Percentiles rank a stretch among this genome's conserved stretches.
Evolutionary conservation across 2,113 vertebrate genomes (phyloP).

Genomic region (Cyphotilapia sp.): DNA sequence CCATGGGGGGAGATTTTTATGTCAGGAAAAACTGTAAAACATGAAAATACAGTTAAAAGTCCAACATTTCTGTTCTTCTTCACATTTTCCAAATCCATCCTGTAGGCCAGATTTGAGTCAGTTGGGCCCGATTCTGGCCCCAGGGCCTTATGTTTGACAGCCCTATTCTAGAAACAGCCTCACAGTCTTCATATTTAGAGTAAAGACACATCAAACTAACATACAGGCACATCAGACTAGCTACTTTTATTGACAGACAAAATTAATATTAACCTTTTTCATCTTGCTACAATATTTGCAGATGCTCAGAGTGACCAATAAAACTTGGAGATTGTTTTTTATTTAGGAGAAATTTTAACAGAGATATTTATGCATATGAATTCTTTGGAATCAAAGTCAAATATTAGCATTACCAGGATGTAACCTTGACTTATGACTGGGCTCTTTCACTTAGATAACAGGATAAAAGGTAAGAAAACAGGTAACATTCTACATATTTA

Average conservation of each 20-base stretch:
- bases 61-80: background rate
- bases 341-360: background rate
- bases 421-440: background rate
- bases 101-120: background rate
- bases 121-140: background rate
- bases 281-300: background rate
- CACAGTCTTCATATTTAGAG: background rate
- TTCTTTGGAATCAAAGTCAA: slow-evolving; percentile 14
- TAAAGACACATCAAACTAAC: background rate
- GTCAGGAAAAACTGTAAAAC: background rate
- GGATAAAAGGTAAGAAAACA: background rate
- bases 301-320: background rate
- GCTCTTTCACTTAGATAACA: background rate
- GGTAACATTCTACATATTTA: background rate
- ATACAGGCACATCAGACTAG: background rate
- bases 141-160: background rate
- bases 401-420: slow-evolving; percentile 23
- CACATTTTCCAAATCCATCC: background rate
- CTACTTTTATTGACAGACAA: background rate
- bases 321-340: background rate
- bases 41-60: background rate
- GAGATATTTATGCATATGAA: background rate
- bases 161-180: background rate
- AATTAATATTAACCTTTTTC: background rate
- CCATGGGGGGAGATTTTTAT: background rate